A percentile compares a stretch with the other conserved stretches of the same genome.
These are phyloP conservation scores for Anhinga anhinga DNA, from an alignment of 2,113 vertebrate genomes.

Conservation along the genomic window DNA sequence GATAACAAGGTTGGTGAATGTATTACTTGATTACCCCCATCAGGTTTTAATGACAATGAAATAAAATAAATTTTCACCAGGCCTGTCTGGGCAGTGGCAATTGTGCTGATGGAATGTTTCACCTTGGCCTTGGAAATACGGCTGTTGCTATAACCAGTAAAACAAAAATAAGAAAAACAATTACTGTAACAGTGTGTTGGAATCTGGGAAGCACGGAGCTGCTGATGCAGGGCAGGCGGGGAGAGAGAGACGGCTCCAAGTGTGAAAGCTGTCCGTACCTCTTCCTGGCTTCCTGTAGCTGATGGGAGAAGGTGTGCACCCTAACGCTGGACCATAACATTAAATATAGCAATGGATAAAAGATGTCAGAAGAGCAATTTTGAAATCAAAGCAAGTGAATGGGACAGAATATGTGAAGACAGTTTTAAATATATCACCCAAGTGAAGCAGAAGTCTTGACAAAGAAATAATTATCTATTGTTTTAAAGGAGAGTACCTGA, in stretches of 20 bases:
- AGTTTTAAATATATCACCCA: neutral
- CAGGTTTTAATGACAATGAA: neutral
- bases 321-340: neutral
- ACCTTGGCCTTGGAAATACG: neutral
- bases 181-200: neutral
- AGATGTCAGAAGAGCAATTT: neutral
- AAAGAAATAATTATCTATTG: neutral
- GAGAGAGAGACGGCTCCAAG: rapidly evolving
- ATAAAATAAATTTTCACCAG: neutral
- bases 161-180: constrained; percentile 12
- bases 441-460: neutral
- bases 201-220: neutral
- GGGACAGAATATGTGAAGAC: neutral
- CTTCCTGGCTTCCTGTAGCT: neutral
- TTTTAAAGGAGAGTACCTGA: neutral
- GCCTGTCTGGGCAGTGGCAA: neutral
- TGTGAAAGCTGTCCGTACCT: neutral
- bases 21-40: neutral
- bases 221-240: neutral
- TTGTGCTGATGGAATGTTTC: neutral
- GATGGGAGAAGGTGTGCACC: neutral
- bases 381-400: neutral
- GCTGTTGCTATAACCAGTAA: neutral
- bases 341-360: neutral
- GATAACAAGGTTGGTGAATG: neutral